Base-by-base conservation (phyloP, 2,797 vertebrate species). In the Sebastes wilsoni region DNA sequence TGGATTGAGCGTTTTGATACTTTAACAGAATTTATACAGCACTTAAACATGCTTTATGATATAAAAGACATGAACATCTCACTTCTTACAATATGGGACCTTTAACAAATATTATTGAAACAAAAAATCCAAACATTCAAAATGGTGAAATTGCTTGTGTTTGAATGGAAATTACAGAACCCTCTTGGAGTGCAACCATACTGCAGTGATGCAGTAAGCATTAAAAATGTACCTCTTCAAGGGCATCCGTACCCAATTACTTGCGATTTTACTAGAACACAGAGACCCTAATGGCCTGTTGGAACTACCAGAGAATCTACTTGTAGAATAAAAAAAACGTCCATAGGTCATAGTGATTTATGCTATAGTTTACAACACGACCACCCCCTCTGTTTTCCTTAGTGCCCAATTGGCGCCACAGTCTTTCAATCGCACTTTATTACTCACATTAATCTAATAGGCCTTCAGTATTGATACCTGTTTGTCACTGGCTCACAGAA, bases 371-470 rank as follows among this genome's bases (percentile, higher is more conserved):
- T 72, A 81, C 23, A 58, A 75, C 66, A 67, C 3, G 9, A 42
- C 75, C 72, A 55, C 72, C 75, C 36, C 36, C 60, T 79, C 66
- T 22, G 55, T 76, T 77, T 54, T 67, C 73, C 25, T 28, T 68
- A 59, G 72, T 69, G 76, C 38, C 66, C 75, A 72, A 80, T 73
- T 72, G 72, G 79, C 27, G 65, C 73, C 70, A 72, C 68, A 70
- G 75, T 78, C 60, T 66, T 78, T 82, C 79, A 80, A 23, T 82
- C 62, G 65, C 62, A 67, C 60, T 79, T 77, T 81, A 83, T 84
- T 69, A 55, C 72, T 36, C 20, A 68, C 72, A 85, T 81, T 73
- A 79, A 82, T 88, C 77, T 71, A 82, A 82, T 58, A 49, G n/a
- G 28, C 14, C 42, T 46, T 28, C 59, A 73, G 68, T 65, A 76